Evolutionary conservation across 2,113 vertebrate genomes (phyloP), one percentile per base, ranked within the genome.

Genomic region (Macquaria australasica): DNA sequence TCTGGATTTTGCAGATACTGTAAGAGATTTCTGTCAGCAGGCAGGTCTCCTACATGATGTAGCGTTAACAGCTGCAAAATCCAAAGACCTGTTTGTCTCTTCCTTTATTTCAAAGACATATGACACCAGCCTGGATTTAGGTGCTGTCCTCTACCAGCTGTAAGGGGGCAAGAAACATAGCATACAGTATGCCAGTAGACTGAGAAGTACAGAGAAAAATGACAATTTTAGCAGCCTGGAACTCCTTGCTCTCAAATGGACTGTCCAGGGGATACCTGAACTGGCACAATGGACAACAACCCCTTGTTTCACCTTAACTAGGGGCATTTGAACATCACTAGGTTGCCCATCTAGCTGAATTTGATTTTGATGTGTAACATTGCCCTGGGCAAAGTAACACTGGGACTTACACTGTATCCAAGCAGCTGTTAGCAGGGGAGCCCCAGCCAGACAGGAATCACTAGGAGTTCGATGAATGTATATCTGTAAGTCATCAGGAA

Each of bases 301-400:
- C 23, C 34, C 18, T 37, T 62, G 6, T 62, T n/a, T 28, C 56
- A 58, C 23, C 28, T 25, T 59, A 39, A 34, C 34, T 20, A 34
- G 55, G 31, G 5, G 25, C 43, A 48, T 62, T 69, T 82, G 21
- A 78, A 53, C 74, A 74, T 43, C 68, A 50, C 18, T 63, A 39
- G 2, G 53, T 58, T 73, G 68, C 43, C 51, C 41, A 43, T n/a
- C 8, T 67, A 68, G 34, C 73, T 64, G 73, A 14, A 28, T 79
- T 69, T 62, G 25, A 73, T 53, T 73, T 68, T 68, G 58, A 63
- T 59, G 18, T 82, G 63, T 34, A 66, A 41, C 39, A 75, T 60
- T 71, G 66, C 71, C 45, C 34, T 37, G 55, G 45, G 53, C 70
- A 58, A 37, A 73, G 21, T 58, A 78, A 62, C 23, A 37, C 58